These are phyloP conservation scores for Dexiosoma caninum DNA, from an alignment of 2,888 invertebrate species.

Conservation along the genomic window DNA sequence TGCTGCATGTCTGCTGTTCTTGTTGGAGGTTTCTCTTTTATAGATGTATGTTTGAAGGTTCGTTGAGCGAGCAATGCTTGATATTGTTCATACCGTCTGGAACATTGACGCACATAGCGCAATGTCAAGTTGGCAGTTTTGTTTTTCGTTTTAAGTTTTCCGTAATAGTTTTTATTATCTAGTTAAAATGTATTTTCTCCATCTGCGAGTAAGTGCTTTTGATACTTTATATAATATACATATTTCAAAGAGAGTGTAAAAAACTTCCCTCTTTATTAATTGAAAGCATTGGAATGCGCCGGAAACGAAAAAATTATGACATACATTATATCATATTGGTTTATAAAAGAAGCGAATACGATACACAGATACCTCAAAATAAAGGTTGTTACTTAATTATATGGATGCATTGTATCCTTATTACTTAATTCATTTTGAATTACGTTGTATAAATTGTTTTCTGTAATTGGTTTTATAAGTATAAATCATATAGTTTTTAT, in stretches of 20 bases:
- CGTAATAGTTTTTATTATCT: slow-evolving; percentile 14
- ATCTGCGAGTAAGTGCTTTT: slow-evolving; percentile 16
- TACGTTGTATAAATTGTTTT: neutral
- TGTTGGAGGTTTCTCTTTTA: neutral
- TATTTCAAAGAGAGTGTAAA: slow-evolving; percentile 22
- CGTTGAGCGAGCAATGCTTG: slow-evolving; percentile 37
- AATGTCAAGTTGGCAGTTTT: slow-evolving; percentile 76
- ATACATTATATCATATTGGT: neutral
- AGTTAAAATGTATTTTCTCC: neutral
- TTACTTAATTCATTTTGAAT: neutral
- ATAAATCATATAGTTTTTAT: slow-evolving; percentile 4
- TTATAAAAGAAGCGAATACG: neutral
- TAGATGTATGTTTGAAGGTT: slow-evolving; percentile 6
- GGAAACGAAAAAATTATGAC: neutral
- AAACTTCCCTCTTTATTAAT: slow-evolving; percentile 45
- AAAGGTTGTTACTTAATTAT: too few relatives aligned
- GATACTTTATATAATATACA: neutral
- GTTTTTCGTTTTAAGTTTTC: slow-evolving; percentile 1
- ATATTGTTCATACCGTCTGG: slow-evolving; percentile 53
- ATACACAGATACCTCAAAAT: neutral
- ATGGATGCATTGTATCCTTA: neutral
- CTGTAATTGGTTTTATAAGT: neutral
- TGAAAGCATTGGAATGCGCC: slow-evolving; percentile 30
- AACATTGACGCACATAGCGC: slow-evolving; percentile 73
- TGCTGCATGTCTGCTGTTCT: slow-evolving; percentile 5